Evolutionary conservation across 2,888 invertebrate species (phyloP).

Genomic region (Plagodis dolabraria): DNA sequence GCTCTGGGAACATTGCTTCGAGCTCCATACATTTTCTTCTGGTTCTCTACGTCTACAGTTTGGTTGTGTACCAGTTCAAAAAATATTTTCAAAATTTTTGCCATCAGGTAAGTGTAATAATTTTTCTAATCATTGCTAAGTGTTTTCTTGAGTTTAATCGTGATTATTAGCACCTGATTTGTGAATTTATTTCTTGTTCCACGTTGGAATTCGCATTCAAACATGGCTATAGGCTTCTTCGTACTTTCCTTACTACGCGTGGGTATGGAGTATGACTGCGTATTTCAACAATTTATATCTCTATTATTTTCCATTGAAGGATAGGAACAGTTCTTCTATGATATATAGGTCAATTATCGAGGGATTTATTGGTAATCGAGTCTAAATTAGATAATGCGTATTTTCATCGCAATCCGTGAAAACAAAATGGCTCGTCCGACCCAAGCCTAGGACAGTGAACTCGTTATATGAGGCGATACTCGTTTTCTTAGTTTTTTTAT

Average conservation of each 20-base stretch:
- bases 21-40: conserved; percentile 85
- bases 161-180: conserved; percentile 62
- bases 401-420: conserved; percentile 82
- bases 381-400: conserved; percentile 79
- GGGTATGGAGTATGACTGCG: conserved; percentile 79
- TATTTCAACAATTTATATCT: conserved; percentile 84
- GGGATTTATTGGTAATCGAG: conserved; percentile 77
- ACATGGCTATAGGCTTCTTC: conserved; percentile 82
- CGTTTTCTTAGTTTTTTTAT: conserved; percentile 52
- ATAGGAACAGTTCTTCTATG: conserved; percentile 79
- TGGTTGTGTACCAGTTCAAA: conserved; percentile 84
- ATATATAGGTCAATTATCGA: conserved; percentile 71
- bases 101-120: conserved; percentile 81
- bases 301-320: conserved; percentile 77
- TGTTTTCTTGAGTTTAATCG: conserved; percentile 65
- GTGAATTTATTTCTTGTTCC: conserved; percentile 70
- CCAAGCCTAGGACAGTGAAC: conserved; percentile 83
- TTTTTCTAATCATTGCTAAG: conserved; percentile 66
- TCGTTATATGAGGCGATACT: conserved; percentile 79
- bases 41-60: conserved; percentile 84
- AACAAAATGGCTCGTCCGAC: conserved; percentile 85
- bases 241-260: conserved; percentile 82
- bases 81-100: conserved; percentile 84
- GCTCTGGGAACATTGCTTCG: conserved; percentile 82
- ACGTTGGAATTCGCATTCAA: conserved; percentile 84